Conservation (phyloP, 1,140 invertebrate species). For the Sycophaga agraensis region DNA sequence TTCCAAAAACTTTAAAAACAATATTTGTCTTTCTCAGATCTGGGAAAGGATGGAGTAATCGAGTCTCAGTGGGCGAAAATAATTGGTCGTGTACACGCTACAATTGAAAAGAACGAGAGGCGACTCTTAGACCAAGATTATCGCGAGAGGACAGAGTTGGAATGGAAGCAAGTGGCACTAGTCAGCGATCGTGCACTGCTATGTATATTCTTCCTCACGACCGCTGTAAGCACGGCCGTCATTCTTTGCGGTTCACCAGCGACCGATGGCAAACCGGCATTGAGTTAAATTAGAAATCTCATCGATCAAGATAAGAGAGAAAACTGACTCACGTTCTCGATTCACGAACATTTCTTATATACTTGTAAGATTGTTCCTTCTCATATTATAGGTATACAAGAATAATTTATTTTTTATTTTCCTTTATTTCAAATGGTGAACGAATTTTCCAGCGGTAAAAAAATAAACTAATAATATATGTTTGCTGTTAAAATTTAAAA, state of each 20-base stretch:
- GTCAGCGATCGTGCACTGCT: slow-evolving; percentile 69
- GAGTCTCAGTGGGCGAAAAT: slow-evolving; percentile 66
- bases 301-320: too few relatives aligned
- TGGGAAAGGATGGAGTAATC: slow-evolving; percentile 54
- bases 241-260: slow-evolving; percentile 64
- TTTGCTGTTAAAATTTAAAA: too few relatives aligned
- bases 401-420: too few relatives aligned
- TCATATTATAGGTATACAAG: too few relatives aligned
- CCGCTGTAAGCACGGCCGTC: slow-evolving; percentile 64
- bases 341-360: too few relatives aligned
- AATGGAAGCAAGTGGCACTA: slow-evolving; percentile 80
- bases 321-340: too few relatives aligned
- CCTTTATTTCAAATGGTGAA: too few relatives aligned
- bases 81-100: slow-evolving; percentile 68
- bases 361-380: too few relatives aligned
- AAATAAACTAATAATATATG: too few relatives aligned
- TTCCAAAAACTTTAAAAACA: too few relatives aligned
- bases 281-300: too few relatives aligned
- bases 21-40: slow-evolving; percentile 30
- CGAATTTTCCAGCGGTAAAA: too few relatives aligned
- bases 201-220: slow-evolving; percentile 68
- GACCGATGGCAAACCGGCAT: slow-evolving; percentile 1
- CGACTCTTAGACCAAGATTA: slow-evolving; percentile 68
- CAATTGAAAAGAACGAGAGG: slow-evolving; percentile 72
- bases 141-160: slow-evolving; percentile 66